phyloP scores from a whole-genome alignment of 2,888 invertebrate species.

The Dione vanillae region DNA sequence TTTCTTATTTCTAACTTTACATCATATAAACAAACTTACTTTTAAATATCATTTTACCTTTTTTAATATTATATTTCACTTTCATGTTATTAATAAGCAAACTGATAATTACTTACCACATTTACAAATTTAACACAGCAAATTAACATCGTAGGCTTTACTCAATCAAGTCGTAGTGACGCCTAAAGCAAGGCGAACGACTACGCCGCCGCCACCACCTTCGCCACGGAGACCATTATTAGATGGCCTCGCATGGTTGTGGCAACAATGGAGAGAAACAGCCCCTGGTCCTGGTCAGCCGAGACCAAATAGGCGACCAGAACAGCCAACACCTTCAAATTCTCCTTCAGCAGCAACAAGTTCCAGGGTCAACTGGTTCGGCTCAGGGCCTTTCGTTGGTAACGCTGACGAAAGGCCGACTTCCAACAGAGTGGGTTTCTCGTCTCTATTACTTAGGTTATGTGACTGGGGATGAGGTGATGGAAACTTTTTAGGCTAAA shows the following conservation, averaged over 20 bases:
- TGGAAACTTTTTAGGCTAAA: conserved; percentile 71
- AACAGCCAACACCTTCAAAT: conserved; percentile 59
- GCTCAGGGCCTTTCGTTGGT: conserved; percentile 80
- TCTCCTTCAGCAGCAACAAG: conserved; percentile 64
- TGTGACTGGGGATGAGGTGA: conserved; percentile 80
- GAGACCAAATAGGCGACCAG: conserved; percentile 61
- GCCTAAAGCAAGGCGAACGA: conserved; percentile 75
- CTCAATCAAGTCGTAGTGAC: conserved; percentile 85
- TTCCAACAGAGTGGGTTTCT: conserved; percentile 80
- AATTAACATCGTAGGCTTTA: conserved; percentile 81
- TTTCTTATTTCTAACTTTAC: conserved; percentile 31
- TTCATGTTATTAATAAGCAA: background rate
- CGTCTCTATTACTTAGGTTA: conserved; percentile 75
- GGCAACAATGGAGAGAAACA: conserved; percentile 85
- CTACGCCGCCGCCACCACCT: conserved; percentile 73
- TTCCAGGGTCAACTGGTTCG: conserved; percentile 75
- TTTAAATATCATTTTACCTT: background rate
- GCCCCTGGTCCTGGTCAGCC: conserved; percentile 66
- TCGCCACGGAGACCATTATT: conserved; percentile 78
- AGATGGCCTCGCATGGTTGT: conserved; percentile 84
- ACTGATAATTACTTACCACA: background rate
- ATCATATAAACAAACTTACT: background rate
- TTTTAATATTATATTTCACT: background rate
- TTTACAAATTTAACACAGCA: conserved; percentile 40
- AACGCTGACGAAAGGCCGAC: conserved; percentile 73